Evolutionary conservation across 2,797 vertebrate species (phyloP).

Genomic region (Parauchenoglanis ngamensis): DNA sequence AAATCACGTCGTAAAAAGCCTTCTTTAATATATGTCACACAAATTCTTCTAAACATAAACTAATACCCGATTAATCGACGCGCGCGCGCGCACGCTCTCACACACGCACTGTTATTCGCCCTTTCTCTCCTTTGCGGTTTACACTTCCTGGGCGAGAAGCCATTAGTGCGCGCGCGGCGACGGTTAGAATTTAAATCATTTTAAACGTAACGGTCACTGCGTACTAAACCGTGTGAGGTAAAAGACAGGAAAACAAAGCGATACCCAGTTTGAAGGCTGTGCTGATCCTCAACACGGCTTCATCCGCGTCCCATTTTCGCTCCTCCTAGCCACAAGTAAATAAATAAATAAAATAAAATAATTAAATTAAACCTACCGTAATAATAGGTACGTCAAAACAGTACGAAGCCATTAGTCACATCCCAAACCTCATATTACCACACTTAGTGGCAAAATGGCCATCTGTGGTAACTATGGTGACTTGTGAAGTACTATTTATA

Average conservation of each 20-base stretch:
- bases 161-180: conserved; percentile 19
- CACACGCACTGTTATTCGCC: too few relatives aligned
- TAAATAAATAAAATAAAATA: background rate
- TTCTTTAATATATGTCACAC: background rate
- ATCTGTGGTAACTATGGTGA: conserved; percentile 34
- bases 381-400: background rate
- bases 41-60: background rate
- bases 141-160: background rate
- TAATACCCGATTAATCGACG: background rate
- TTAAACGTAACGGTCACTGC: background rate
- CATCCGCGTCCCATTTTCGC: conserved; percentile 73
- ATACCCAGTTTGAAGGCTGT: conserved; percentile 69
- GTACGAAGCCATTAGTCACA: background rate
- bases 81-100: background rate
- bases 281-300: conserved; percentile 75
- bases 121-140: background rate
- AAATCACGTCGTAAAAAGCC: background rate
- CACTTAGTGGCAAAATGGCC: conserved; percentile 8
- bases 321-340: conserved; percentile 35
- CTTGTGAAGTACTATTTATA: conserved; percentile 27
- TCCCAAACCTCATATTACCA: conserved; percentile 3
- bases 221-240: background rate
- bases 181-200: conserved; percentile 18
- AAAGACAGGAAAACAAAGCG: background rate
- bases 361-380: background rate